Evolutionary conservation across 2,113 vertebrate genomes (phyloP).

Genomic region (Bambusicola thoracicus): DNA sequence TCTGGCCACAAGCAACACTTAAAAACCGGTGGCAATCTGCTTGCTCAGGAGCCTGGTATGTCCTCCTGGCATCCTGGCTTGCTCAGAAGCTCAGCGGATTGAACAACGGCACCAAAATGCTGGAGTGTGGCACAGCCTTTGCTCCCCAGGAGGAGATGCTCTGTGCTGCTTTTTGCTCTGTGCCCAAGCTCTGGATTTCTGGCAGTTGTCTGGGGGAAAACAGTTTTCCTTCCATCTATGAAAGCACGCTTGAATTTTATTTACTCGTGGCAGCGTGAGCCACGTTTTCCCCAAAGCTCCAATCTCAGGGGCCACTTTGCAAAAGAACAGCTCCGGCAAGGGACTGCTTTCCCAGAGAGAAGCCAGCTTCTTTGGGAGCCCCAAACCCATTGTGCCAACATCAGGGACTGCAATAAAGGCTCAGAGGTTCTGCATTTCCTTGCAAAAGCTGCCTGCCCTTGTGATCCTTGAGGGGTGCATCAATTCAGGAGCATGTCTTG

Average conservation of each 20-base stretch:
- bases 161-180: not conserved
- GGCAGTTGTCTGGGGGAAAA: not conserved
- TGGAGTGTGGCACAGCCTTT: rapidly evolving
- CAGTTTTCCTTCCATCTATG: not conserved
- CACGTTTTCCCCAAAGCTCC: not conserved
- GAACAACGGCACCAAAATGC: rapidly evolving
- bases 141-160: not conserved
- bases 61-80: not conserved
- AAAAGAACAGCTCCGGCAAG: not conserved
- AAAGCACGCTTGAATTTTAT: not conserved
- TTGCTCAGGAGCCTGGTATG: rapidly evolving
- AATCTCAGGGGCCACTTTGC: not conserved
- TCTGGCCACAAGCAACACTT: not conserved
- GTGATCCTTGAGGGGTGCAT: not conserved
- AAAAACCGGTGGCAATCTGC: rapidly evolving
- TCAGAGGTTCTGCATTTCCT: not conserved
- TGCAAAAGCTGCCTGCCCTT: not conserved
- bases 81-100: not conserved
- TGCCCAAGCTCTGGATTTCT: not conserved
- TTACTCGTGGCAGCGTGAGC: not conserved
- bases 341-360: not conserved
- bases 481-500: not conserved
- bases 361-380: not conserved
- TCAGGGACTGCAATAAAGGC: not conserved
- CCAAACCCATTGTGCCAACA: not conserved